Base-by-base conservation (phyloP, 1,140 invertebrate genomes). In the Euura lappo region DNA sequence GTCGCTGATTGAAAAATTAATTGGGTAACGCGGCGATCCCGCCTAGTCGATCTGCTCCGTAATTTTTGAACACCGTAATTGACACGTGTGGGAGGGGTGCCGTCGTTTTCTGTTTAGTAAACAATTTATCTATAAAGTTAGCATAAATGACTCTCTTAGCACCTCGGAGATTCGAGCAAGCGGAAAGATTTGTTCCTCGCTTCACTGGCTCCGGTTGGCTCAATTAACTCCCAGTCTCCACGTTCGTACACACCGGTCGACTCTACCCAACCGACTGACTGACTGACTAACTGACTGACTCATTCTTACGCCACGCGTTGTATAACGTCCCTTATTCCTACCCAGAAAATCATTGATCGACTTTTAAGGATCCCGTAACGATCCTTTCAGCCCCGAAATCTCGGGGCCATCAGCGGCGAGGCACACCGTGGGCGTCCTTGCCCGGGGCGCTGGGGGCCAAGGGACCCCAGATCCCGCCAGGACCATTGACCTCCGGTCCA, bases 391-490 rank as follows among this genome's bases (percentile, higher is more conserved):
- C 28, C 28, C 28, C 28, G 28, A 28, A 28, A 28, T 1, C 28
- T 28, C 28, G 28, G 1, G 28, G 1, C 28, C 28, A 28, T 28
- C 28, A 28, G 28, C 28, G 28, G 28, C 78, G 75, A 80, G 79
- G 79, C 78, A 79, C 13, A 82, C 78, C 74, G 77, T 75, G 74
- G 77, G 75, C 80, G 81, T 81, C 81, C 81, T 82, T 82, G 81
- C 80, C 81, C 75, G 76, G 66, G 81, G 28, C 28, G 28, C 28
- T 28, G 28, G 28, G 28, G 28, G 28, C 28, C 28, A 28, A 28
- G 28, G 28, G 28, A 28, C 28, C 28, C 28, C 28, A 28, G 28
- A 76, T 72, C 75, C 73, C 60, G 66, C 70, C 45, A 46, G n/a
- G 46, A 47, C 8, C 67, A 69, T 64, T 45, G 68, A 73, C 68